Evolutionary conservation across 2,113 vertebrate genomes (phyloP).

Genomic region (Genyomyrus donnyi): DNA sequence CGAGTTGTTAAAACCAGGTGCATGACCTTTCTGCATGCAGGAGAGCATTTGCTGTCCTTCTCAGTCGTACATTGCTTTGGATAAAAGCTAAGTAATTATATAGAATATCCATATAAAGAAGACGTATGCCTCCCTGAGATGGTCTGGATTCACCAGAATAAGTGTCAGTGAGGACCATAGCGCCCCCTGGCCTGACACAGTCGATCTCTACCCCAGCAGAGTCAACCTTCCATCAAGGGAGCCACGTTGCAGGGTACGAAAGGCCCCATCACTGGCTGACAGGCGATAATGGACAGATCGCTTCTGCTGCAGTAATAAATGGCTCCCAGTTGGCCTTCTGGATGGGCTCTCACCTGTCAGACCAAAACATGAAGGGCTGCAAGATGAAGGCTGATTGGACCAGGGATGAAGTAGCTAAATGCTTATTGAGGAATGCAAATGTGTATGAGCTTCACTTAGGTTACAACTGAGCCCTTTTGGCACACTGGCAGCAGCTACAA

Average conservation of each 20-base stretch:
- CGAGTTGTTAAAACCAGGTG: not conserved
- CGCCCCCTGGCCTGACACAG: not conserved
- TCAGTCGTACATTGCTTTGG: not conserved
- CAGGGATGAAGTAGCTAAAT: not conserved
- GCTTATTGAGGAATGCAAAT: not conserved
- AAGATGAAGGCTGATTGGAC: not conserved
- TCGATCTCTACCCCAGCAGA: not conserved
- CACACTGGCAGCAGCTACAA: not conserved
- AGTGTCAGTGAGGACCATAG: not conserved
- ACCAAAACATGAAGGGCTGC: not conserved
- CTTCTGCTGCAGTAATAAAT: not conserved
- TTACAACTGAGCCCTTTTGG: not conserved
- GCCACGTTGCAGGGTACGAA: too few species aligned
- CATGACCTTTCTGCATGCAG: too few species aligned
- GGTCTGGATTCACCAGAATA: not conserved
- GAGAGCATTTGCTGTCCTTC: not conserved
- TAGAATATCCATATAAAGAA: not conserved
- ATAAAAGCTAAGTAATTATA: not conserved
- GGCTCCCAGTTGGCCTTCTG: not conserved
- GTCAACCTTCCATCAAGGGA: not conserved
- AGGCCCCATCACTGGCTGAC: not conserved
- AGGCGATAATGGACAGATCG: not conserved
- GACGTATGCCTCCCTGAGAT: not conserved
- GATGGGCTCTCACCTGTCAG: not conserved
- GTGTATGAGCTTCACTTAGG: not conserved